Evolutionary conservation across 2,888 invertebrate species (phyloP).

Genomic region (Luperina testacea): DNA sequence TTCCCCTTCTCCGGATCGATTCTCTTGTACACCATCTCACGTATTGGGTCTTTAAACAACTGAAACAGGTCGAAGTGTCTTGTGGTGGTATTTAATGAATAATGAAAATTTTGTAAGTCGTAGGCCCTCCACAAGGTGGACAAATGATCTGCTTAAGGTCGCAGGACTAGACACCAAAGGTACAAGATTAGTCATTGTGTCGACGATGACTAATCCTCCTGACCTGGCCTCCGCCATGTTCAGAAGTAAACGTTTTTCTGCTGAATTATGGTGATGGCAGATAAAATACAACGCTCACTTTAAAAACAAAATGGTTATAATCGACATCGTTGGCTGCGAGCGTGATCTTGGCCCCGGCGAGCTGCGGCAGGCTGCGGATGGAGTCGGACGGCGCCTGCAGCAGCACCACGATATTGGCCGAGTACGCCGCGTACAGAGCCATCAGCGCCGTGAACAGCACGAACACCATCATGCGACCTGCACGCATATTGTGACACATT

Average conservation of each 20-base stretch:
- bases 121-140: not conserved
- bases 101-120: too few species aligned
- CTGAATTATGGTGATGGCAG: not conserved
- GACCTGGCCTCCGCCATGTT: too few species aligned
- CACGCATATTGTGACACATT: not conserved
- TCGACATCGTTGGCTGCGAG: conserved; percentile 91
- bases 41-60: conserved; percentile 77
- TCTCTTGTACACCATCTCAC: conserved; percentile 75
- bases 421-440: conserved; percentile 92
- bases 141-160: not conserved
- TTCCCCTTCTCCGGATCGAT: conserved; percentile 79
- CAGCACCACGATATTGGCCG: conserved; percentile 92
- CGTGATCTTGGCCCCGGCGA: conserved; percentile 90
- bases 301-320: conserved; percentile 91
- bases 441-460: conserved; percentile 83
- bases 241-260: not conserved
- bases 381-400: conserved; percentile 91
- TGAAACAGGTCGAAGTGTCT: conserved; percentile 38
- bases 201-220: too few species aligned
- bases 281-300: conserved; percentile 76
- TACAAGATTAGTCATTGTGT: not conserved
- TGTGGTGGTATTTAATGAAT: too few species aligned
- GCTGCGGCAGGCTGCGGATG: conserved; percentile 88
- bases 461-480: conserved; percentile 81
- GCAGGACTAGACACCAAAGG: not conserved